These are phyloP conservation scores for Amphiprion clarkii DNA, from an alignment of 2,797 vertebrate genomes.

Conservation along the genomic window DNA sequence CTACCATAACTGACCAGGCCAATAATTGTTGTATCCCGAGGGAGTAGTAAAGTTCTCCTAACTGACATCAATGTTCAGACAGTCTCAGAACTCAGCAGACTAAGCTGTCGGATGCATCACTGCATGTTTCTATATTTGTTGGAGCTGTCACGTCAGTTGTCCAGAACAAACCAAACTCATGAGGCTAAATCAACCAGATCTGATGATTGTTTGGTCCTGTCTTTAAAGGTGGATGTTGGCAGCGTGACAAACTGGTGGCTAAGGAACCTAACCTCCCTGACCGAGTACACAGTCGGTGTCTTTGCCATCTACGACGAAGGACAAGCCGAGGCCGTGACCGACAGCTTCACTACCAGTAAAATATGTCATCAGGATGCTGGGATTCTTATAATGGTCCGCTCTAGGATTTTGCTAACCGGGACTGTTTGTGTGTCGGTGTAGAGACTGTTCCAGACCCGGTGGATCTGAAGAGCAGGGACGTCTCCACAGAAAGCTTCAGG, in stretches of 20 bases:
- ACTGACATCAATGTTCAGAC: no score
- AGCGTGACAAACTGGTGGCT: slow-evolving; percentile 86
- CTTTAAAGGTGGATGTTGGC: slow-evolving; percentile 90
- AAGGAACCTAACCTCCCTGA: slow-evolving; percentile 89
- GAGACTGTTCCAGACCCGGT: slow-evolving; percentile 88
- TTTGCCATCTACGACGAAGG: slow-evolving; percentile 93
- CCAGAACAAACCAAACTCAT: neutral
- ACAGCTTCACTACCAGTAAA: slow-evolving; percentile 91
- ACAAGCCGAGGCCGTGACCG: slow-evolving; percentile 91
- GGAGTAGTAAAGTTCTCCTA: no score
- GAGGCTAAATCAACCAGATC: neutral
- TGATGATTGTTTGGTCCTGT: neutral
- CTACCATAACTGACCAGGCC: no score
- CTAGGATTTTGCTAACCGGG: neutral
- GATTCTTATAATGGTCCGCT: no score
- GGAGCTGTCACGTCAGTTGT: no score
- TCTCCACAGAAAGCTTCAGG: slow-evolving; percentile 88
- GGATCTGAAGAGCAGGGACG: slow-evolving; percentile 87
- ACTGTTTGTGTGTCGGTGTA: slow-evolving; percentile 61
- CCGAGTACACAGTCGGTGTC: slow-evolving; percentile 92
- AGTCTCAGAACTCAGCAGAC: no score
- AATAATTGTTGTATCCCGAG: no score
- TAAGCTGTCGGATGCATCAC: no score
- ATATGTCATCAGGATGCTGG: neutral
- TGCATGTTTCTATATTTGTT: no score